These are phyloP conservation scores for Diogma glabrata DNA, from an alignment of 2,888 invertebrate species.

Conservation along the genomic window DNA sequence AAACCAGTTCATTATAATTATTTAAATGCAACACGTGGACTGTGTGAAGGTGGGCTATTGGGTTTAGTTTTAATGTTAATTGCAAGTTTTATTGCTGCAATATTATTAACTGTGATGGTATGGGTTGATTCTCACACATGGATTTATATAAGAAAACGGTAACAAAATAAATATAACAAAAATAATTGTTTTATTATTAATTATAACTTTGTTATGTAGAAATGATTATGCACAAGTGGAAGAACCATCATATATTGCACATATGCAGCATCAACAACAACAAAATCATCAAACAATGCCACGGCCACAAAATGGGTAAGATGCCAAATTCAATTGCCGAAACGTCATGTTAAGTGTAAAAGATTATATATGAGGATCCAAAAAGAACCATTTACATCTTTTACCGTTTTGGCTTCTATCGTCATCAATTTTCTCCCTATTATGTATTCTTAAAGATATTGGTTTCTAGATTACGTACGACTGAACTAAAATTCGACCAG, in stretches of 20 bases:
- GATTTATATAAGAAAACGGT: slow-evolving; percentile 86
- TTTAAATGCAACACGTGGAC: slow-evolving; percentile 62
- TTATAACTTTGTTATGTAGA: too few relatives aligned
- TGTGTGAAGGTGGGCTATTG: slow-evolving; percentile 72
- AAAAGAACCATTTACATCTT: too few relatives aligned
- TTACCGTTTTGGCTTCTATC: too few relatives aligned
- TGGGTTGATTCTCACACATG: slow-evolving; percentile 94
- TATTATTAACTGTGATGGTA: slow-evolving; percentile 82
- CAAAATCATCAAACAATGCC: slow-evolving; percentile 40
- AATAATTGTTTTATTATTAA: too few relatives aligned
- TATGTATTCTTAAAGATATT: too few relatives aligned
- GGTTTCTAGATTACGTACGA: too few relatives aligned
- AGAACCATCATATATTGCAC: slow-evolving; percentile 52
- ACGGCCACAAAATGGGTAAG: slow-evolving; percentile 38
- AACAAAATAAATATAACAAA: slow-evolving; percentile 23
- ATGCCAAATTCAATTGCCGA: too few relatives aligned
- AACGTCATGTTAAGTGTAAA: too few relatives aligned
- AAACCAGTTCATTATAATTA: slow-evolving; percentile 74
- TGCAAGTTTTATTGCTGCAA: slow-evolving; percentile 75
- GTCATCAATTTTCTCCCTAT: too few relatives aligned
- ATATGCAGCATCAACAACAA: slow-evolving; percentile 31
- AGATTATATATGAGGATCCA: too few relatives aligned
- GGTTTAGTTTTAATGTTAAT: slow-evolving; percentile 77
- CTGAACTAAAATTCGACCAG: too few relatives aligned
- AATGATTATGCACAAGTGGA: slow-evolving; percentile 68